A percentile compares a stretch with the other conserved stretches of the same genome.
phyloP scores from a whole-genome alignment of 2,888 invertebrate species.

The Thymelicus acteon region DNA sequence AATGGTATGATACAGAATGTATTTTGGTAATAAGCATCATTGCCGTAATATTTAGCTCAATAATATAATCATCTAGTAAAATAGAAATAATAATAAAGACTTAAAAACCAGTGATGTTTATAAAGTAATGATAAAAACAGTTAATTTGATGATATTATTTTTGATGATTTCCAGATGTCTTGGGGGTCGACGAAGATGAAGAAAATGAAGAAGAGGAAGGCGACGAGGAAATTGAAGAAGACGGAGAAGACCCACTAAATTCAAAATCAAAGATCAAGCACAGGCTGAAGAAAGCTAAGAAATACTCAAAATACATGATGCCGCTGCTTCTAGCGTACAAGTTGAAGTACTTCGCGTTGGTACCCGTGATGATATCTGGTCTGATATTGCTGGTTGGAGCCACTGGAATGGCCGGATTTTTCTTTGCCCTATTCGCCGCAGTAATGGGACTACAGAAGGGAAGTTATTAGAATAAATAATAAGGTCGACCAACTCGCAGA shows the following conservation, averaged over 20 bases:
- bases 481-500: constrained; percentile 68
- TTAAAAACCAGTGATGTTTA: no score
- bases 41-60: no score
- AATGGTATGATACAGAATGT: no score
- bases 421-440: constrained; percentile 94
- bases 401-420: constrained; percentile 93
- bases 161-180: constrained; percentile 65
- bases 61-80: no score
- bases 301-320: constrained; percentile 88
- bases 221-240: constrained; percentile 50
- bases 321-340: constrained; percentile 93
- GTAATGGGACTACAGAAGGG: constrained; percentile 90
- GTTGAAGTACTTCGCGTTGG: constrained; percentile 91
- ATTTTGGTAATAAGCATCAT: no score
- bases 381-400: constrained; percentile 90
- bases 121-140: no score
- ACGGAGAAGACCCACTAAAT: constrained; percentile 49
- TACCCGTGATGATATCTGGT: constrained; percentile 90
- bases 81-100: no score
- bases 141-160: constrained; percentile 1
- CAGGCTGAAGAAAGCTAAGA: constrained; percentile 72
- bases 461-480: constrained; percentile 61
- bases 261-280: constrained; percentile 60
- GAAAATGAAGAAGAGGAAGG: constrained; percentile 61
- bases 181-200: constrained; percentile 66